Base-by-base conservation (phyloP, 2,797 vertebrate species). In the Myotis daubentonii region DNA sequence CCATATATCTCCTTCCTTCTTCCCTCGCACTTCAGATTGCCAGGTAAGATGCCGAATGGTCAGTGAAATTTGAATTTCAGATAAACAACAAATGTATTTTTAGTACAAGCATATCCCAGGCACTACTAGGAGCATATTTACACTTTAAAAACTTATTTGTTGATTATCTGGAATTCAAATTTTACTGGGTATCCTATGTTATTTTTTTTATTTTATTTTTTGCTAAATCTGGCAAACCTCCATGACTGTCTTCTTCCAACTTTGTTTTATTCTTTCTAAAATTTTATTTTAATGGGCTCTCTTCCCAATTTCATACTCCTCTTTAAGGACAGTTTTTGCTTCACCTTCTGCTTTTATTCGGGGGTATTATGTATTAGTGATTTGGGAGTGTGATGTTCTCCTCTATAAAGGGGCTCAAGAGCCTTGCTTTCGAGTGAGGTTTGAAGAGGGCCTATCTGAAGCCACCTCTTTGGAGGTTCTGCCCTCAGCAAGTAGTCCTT, bases 231-330 rank as follows among this genome's bases (percentile, higher is more conserved):
- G 90, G 38, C 70, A 90, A 94, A 10, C n/a, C 13, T 76, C 55
- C 51, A 12, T 84, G 36, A 60, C 57, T 93, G 20, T 78, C 62
- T 15, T 86, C 55, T 79, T 84, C 72, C 28, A 78, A 93, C 13
- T 49, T 74, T 76, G 72, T 65, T 85, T 81, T 70, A 68, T 81
- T 85, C 72, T 92, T 89, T 78, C 71, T 87, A 55, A 90, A 83
- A 22, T 90, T 87, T 83, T 66, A 89, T 83, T 72, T 60, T 30
- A 83, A 28, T 79, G 55, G 68, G 10, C 8, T 51, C 15, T 62
- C 70, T 83, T 79, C 71, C 49, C 33, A 79, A 7, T 51, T 78
- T 72, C 20, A 53, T 91, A 79, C 38, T 30, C 47, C 38, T 89
- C 47, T 79, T 92, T 47, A 89, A 86, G 51, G 41, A 82, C 41